Conservation (phyloP, 2,797 vertebrate genomes). For the Sternotherus odoratus region DNA sequence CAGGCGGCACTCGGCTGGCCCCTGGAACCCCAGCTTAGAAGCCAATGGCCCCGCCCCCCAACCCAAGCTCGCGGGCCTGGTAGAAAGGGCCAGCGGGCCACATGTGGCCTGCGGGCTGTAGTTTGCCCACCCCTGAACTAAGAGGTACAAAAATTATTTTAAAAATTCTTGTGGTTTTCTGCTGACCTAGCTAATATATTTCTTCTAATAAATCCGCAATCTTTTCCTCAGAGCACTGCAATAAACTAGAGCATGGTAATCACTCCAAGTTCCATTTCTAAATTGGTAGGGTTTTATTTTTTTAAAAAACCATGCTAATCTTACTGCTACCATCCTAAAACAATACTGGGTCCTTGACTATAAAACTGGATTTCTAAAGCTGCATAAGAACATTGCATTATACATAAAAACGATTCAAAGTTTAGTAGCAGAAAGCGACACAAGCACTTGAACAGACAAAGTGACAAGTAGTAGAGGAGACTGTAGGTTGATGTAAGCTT, state of each 20-base stretch:
- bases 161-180: not conserved
- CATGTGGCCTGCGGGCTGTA: no score
- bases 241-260: not conserved
- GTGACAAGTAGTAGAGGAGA: conserved; percentile 23
- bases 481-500: conserved; percentile 19
- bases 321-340: not conserved
- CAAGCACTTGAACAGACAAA: not conserved
- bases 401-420: not conserved
- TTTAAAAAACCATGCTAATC: not conserved
- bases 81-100: no score
- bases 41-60: no score
- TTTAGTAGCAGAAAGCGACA: not conserved
- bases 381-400: not conserved
- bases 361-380: conserved; percentile 4
- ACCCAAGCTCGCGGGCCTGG: no score
- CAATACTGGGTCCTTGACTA: not conserved
- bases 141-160: not conserved
- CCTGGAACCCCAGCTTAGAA: no score
- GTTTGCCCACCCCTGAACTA: no score
- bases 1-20: no score
- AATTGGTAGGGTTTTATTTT: not conserved
- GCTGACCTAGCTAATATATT: not conserved
- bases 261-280: not conserved
- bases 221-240: not conserved
- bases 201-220: not conserved